These are phyloP conservation scores for Fissipunctia ypsillon DNA, from an alignment of 2,888 invertebrate species.

Conservation along the genomic window DNA sequence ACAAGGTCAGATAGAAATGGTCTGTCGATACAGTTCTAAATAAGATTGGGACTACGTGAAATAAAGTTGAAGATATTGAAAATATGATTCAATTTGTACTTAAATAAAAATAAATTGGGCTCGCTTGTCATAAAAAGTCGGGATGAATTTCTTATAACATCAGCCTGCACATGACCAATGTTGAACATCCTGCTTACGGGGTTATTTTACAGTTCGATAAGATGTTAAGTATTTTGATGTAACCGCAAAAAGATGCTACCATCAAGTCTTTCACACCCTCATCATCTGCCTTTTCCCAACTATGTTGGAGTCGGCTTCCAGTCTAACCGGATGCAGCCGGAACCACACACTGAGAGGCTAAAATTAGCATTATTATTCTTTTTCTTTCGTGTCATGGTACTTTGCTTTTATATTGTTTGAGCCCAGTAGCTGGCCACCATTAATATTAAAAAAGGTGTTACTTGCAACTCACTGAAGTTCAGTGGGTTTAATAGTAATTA, in stretches of 20 bases:
- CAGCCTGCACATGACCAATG: background rate
- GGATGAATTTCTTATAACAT: background rate
- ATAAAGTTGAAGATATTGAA: slow-evolving; percentile 13
- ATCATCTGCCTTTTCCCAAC: no score
- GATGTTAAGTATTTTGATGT: background rate
- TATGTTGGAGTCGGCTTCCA: no score
- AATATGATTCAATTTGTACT: slow-evolving; percentile 10
- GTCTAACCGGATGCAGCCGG: no score
- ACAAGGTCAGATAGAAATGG: slow-evolving; percentile 36
- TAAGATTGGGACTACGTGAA: background rate
- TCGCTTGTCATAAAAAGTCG: background rate
- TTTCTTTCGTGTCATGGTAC: no score
- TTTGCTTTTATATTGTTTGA: no score
- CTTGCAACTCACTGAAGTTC: no score
- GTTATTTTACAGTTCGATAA: background rate
- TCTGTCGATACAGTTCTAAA: slow-evolving; percentile 3
- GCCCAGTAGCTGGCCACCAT: no score
- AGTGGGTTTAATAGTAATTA: no score
- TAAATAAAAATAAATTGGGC: background rate
- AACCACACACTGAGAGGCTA: no score
- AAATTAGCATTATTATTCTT: no score
- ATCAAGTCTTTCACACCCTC: no score
- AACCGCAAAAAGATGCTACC: background rate
- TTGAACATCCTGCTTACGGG: background rate
- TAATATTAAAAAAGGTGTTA: background rate